These are phyloP conservation scores for Thalassophryne amazonica DNA, from an alignment of 2,797 vertebrate genomes.

Conservation along the genomic window DNA sequence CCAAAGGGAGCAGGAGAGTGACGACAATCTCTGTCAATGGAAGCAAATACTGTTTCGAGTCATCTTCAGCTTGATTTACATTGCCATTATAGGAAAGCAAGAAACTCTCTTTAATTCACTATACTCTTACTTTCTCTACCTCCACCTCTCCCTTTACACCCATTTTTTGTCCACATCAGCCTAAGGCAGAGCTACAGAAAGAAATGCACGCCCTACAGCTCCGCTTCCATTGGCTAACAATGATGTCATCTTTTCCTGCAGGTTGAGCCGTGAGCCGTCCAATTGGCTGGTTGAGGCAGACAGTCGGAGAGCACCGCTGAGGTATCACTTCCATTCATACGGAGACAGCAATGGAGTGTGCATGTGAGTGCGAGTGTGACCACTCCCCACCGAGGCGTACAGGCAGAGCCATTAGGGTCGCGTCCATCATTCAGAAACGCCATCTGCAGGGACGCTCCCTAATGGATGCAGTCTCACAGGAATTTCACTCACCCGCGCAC, in stretches of 20 bases:
- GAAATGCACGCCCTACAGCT: constrained; percentile 77
- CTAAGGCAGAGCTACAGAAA: constrained; percentile 79
- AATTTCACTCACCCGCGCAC: constrained; percentile 24
- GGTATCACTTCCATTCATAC: constrained; percentile 90
- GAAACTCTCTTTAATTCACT: no score
- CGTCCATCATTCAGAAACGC: constrained; percentile 55
- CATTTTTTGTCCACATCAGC: constrained; percentile 1
- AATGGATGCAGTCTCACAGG: constrained; percentile 33
- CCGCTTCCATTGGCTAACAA: constrained; percentile 87
- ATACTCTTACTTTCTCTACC: no score
- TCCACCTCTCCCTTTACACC: not conserved
- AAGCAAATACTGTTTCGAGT: no score
- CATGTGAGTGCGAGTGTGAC: constrained; percentile 10
- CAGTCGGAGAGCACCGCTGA: constrained; percentile 81
- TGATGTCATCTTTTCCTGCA: constrained; percentile 93
- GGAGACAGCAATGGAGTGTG: constrained; percentile 43
- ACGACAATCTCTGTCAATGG: no score
- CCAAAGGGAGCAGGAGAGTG: no score
- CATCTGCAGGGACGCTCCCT: constrained; percentile 61
- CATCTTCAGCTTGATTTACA: constrained; percentile 9
- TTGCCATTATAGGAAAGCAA: no score
- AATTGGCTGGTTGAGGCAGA: constrained; percentile 83
- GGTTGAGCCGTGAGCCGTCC: constrained; percentile 66
- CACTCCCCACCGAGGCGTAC: constrained; percentile 51
- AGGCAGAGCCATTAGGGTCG: constrained; percentile 46